Conservation (phyloP, 2,797 vertebrate species). For the Ispidina picta region DNA sequence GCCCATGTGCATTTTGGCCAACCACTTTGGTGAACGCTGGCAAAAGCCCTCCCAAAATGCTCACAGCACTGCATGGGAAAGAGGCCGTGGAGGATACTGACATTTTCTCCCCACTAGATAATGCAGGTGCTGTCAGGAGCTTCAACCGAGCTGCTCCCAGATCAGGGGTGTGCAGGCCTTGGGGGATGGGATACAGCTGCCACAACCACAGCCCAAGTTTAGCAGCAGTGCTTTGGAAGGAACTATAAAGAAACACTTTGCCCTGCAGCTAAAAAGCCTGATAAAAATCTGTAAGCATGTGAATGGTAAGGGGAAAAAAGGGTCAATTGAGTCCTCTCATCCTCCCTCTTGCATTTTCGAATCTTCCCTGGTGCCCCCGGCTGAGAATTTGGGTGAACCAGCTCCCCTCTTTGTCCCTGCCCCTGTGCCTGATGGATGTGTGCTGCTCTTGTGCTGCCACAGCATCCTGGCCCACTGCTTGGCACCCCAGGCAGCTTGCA, state of each 20-base stretch:
- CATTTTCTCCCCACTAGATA: neutral
- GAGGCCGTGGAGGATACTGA: neutral
- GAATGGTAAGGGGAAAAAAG: conserved; percentile 46
- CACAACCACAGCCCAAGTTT: conserved; percentile 22
- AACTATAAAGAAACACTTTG: conserved; percentile 57
- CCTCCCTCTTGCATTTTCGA: neutral
- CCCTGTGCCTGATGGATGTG: accelerated
- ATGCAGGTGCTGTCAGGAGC: neutral
- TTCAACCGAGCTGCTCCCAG: neutral
- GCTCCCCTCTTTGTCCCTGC: neutral
- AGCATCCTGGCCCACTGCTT: accelerated
- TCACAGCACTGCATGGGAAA: accelerated
- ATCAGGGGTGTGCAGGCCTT: neutral
- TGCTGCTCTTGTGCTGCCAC: accelerated
- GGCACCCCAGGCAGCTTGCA: too few species aligned
- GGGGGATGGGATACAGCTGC: conserved; percentile 44
- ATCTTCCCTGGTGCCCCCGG: accelerated
- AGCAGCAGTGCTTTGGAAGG: conserved; percentile 53
- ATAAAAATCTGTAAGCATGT: conserved; percentile 69
- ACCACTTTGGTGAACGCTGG: accelerated
- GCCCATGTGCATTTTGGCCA: neutral
- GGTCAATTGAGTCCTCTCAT: conserved; percentile 12
- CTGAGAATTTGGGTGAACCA: accelerated
- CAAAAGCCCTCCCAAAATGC: neutral
- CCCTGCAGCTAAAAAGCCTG: conserved; percentile 44